These are phyloP conservation scores for Galleria mellonella DNA, from an alignment of 1,140 invertebrate species.

Conservation along the genomic window DNA sequence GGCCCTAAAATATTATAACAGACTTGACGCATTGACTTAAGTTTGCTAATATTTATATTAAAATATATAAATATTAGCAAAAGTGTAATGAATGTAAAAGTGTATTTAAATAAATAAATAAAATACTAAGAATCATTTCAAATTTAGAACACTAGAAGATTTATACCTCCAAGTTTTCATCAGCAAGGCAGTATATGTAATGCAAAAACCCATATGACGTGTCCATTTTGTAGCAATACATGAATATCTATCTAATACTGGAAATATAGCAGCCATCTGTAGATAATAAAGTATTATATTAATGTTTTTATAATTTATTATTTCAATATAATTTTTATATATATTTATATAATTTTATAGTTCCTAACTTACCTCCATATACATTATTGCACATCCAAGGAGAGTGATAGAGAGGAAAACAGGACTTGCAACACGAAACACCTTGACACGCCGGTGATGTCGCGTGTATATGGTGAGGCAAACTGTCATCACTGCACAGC, in stretches of 20 bases:
- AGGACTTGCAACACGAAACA: slow-evolving; percentile 92
- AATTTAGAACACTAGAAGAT: neutral
- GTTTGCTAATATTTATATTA: too few species aligned
- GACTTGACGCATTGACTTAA: too few species aligned
- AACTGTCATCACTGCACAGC: slow-evolving; percentile 85
- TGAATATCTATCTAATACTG: slow-evolving; percentile 84
- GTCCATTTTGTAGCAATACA: slow-evolving; percentile 95
- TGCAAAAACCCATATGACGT: slow-evolving; percentile 91
- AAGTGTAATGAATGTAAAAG: too few species aligned
- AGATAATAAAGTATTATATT: slow-evolving; percentile 4
- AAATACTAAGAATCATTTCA: too few species aligned
- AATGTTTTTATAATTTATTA: neutral
- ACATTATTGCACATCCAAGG: slow-evolving; percentile 92
- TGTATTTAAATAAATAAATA: too few species aligned
- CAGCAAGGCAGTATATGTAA: slow-evolving; percentile 91
- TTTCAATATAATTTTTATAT: too few species aligned
- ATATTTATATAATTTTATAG: neutral
- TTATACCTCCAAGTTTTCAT: slow-evolving; percentile 94
- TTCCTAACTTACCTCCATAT: slow-evolving; percentile 81
- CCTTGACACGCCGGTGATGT: slow-evolving; percentile 86
- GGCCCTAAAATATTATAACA: too few species aligned
- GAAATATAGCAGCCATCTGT: slow-evolving; percentile 94
- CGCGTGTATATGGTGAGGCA: slow-evolving; percentile 85
- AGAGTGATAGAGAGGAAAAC: slow-evolving; percentile 92
- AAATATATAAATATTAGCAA: too few species aligned